phyloP scores from a whole-genome alignment of 1,140 invertebrate genomes.

The Arctopsyche grandis region DNA sequence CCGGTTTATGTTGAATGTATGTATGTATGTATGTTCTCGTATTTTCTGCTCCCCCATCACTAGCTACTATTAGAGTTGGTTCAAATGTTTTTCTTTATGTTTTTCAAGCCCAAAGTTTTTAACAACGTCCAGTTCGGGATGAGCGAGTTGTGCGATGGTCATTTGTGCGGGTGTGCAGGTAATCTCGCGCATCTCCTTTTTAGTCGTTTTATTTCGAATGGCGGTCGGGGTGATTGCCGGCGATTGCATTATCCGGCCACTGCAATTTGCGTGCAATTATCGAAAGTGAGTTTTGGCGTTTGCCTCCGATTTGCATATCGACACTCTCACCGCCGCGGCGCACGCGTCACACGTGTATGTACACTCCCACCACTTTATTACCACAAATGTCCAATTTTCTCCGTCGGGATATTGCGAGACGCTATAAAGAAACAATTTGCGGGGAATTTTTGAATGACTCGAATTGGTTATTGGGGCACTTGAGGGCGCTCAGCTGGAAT shows the following conservation, averaged over 20 bases:
- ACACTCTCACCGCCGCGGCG: background rate
- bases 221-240: background rate
- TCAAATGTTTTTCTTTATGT: no score
- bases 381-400: background rate
- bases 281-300: slow-evolving; percentile 35
- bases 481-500: no score
- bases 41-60: no score
- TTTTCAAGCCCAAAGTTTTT: no score
- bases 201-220: slow-evolving; percentile 1
- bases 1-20: no score
- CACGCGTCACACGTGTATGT: background rate
- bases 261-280: slow-evolving; percentile 31
- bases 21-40: no score
- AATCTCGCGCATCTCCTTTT: background rate
- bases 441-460: no score
- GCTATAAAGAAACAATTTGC: no score
- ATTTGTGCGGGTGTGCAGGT: background rate
- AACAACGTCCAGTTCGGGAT: background rate
- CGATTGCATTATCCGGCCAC: slow-evolving; percentile 12
- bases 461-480: no score
- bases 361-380: background rate
- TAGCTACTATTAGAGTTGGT: no score
- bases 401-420: background rate
- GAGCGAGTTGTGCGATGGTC: background rate
- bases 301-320: slow-evolving; percentile 20